phyloP scores from a whole-genome alignment of 2,113 vertebrate species.

The Sinocyclocheilus anshuiensis region DNA sequence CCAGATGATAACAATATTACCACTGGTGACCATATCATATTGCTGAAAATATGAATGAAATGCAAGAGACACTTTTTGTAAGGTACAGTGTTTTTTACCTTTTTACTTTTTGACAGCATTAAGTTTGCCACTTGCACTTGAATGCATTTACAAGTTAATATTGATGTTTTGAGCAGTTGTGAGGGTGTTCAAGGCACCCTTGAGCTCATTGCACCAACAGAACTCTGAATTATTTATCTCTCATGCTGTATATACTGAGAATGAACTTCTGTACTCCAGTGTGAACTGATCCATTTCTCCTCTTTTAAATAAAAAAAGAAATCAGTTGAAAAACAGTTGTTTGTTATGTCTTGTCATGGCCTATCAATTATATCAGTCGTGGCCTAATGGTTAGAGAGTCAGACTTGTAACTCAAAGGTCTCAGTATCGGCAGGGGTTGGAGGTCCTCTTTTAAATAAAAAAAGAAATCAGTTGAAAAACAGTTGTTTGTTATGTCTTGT shows the following conservation, averaged over 20 bases:
- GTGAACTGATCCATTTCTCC: slow-evolving; percentile 64
- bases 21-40: slow-evolving; percentile 30
- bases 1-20: slow-evolving; percentile 20
- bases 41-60: slow-evolving; percentile 39
- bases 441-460: slow-evolving; percentile 66
- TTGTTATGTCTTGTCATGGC: background rate
- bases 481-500: background rate
- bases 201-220: slow-evolving; percentile 13
- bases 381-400: too few species aligned
- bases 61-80: slow-evolving; percentile 33
- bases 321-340: background rate
- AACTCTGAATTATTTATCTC: slow-evolving; percentile 38
- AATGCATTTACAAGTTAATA: slow-evolving; percentile 24
- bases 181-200: slow-evolving; percentile 24
- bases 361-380: too few species aligned
- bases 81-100: slow-evolving; percentile 38
- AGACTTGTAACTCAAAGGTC: too few species aligned
- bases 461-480: background rate
- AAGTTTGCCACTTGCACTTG: slow-evolving; percentile 35
- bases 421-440: too few species aligned
- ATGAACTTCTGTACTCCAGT: slow-evolving; percentile 65
- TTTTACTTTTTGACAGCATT: slow-evolving; percentile 36
- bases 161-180: slow-evolving; percentile 26
- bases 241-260: slow-evolving; percentile 64
- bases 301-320: slow-evolving; percentile 66